Conservation (phyloP, 2,113 vertebrate species). For the Dicrurus megarhynchus region DNA sequence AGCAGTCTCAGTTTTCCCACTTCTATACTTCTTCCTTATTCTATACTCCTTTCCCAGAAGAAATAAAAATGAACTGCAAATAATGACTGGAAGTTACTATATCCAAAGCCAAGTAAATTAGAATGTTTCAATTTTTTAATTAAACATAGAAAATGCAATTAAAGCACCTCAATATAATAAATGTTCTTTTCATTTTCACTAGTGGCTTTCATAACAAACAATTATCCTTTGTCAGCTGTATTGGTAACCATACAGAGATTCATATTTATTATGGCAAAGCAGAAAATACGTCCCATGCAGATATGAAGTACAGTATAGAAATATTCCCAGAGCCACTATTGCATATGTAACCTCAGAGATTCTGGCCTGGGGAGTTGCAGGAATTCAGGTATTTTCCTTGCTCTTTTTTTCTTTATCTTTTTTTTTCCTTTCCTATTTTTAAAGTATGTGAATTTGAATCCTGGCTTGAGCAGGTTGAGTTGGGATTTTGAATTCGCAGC, state of each 20-base stretch:
- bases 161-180: neutral
- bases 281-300: neutral
- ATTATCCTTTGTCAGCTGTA: neutral
- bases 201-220: neutral
- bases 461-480: constrained; percentile 29
- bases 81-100: neutral
- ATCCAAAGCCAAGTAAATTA: neutral
- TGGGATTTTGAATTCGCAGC: constrained; percentile 69
- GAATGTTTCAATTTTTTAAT: neutral
- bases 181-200: neutral
- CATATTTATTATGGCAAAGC: neutral
- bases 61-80: constrained; percentile 12
- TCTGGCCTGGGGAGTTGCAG: neutral
- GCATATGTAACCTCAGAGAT: neutral
- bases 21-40: neutral
- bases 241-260: neutral
- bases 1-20: constrained; percentile 7
- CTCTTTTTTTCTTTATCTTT: neutral
- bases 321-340: neutral
- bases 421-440: neutral
- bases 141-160: neutral
- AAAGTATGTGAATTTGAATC: constrained; percentile 33
- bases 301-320: neutral
- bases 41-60: neutral
- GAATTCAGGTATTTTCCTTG: neutral